These are phyloP conservation scores for Steinernema carpocapsae DNA, from an alignment of 2,888 invertebrate genomes.

Conservation along the genomic window DNA sequence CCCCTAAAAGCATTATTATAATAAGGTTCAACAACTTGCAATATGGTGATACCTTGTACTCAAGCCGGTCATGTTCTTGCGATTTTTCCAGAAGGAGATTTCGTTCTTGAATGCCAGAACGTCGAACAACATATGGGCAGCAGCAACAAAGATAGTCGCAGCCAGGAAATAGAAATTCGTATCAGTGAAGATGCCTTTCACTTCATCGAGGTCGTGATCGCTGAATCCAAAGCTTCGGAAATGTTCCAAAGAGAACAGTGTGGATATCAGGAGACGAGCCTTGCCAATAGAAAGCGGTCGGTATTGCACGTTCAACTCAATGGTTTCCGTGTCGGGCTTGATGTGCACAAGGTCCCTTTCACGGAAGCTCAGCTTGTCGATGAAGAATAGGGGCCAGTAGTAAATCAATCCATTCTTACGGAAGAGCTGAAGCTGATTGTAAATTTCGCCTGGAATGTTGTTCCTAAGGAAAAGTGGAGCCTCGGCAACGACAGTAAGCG, in stretches of 20 bases:
- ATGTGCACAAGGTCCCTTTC: conserved; percentile 76
- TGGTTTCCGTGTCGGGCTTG: conserved; percentile 39
- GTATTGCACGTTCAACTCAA: conserved; percentile 57
- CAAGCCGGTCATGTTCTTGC: conserved; percentile 83
- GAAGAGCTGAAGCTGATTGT: conserved; percentile 33
- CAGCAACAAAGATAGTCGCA: conserved; percentile 86
- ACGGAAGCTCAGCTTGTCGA: conserved; percentile 83
- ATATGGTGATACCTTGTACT: conserved; percentile 76
- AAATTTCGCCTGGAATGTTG: conserved; percentile 66
- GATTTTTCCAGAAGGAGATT: conserved; percentile 86
- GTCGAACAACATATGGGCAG: conserved; percentile 92
- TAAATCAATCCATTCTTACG: conserved; percentile 14
- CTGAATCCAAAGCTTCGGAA: conserved; percentile 79
- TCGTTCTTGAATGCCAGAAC: conserved; percentile 97
- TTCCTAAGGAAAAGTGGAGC: conserved; percentile 62
- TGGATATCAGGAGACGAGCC: conserved; percentile 70
- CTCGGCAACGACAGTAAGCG: conserved; percentile 68
- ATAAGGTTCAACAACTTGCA: neutral
- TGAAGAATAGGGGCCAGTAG: conserved; percentile 83
- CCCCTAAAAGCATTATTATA: conserved; percentile 47
- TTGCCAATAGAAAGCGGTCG: conserved; percentile 62
- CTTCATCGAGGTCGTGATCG: conserved; percentile 92
- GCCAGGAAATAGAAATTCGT: conserved; percentile 86
- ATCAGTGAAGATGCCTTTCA: conserved; percentile 84
- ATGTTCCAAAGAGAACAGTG: conserved; percentile 69